phyloP scores from a whole-genome alignment of 2,113 vertebrate species.

The Podilymbus podiceps region DNA sequence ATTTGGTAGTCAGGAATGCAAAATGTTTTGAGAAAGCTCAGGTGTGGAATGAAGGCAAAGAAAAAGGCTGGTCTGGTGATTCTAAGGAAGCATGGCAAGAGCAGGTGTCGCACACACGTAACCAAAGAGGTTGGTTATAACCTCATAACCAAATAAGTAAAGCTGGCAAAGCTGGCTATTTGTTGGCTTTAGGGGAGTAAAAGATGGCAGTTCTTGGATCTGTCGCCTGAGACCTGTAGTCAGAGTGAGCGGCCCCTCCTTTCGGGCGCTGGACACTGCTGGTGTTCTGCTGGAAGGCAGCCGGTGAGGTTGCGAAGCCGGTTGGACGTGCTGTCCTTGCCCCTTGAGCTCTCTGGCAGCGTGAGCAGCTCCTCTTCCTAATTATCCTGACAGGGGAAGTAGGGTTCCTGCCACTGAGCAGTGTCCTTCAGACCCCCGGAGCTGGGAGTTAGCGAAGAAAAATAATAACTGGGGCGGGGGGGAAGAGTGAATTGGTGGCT shows the following conservation, averaged over 20 bases:
- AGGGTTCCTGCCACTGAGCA: background rate
- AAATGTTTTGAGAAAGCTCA: background rate
- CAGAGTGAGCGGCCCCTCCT: rapidly evolving
- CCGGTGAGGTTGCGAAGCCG: background rate
- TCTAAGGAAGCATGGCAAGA: background rate
- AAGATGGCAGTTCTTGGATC: background rate
- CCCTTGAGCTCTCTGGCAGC: background rate
- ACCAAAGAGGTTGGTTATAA: background rate
- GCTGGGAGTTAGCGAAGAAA: background rate
- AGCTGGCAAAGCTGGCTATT: rapidly evolving
- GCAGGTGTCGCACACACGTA: rapidly evolving
- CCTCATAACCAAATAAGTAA: background rate
- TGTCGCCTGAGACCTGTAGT: background rate
- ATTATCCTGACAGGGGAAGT: background rate
- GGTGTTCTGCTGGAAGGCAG: background rate
- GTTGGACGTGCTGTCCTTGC: background rate
- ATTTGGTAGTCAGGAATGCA: background rate
- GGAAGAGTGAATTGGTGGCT: rapidly evolving
- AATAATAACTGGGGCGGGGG: background rate
- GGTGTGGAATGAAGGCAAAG: background rate
- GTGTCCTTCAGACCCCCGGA: background rate
- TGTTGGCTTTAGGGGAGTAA: background rate
- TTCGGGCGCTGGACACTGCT: background rate
- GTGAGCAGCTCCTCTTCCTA: background rate
- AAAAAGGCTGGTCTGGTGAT: background rate